phyloP scores from a whole-genome alignment of 2,113 vertebrate species.

The Pomatostomus ruficeps region DNA sequence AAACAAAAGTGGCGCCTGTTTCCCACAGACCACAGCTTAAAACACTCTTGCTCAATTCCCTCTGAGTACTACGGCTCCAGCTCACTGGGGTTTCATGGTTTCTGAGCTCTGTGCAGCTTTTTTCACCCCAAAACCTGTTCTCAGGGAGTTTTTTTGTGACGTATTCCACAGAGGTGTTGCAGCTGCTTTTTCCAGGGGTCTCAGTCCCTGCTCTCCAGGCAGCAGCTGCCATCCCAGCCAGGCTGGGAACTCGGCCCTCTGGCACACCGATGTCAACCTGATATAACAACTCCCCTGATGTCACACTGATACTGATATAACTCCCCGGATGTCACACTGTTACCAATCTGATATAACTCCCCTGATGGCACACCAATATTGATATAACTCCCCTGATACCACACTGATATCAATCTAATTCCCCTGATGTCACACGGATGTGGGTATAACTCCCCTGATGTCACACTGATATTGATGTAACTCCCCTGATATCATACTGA shows the following conservation, averaged over 20 bases:
- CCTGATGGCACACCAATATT: neutral
- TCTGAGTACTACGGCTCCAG: neutral
- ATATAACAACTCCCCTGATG: neutral
- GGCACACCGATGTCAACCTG: neutral
- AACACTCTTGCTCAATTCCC: neutral
- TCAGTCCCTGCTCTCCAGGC: neutral
- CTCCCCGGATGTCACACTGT: neutral
- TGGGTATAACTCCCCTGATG: neutral
- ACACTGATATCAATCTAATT: neutral
- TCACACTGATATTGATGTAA: neutral
- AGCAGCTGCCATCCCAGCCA: neutral
- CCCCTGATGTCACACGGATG: neutral
- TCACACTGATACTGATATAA: neutral
- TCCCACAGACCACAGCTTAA: neutral
- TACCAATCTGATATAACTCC: neutral
- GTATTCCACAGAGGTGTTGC: neutral
- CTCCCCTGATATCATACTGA: neutral
- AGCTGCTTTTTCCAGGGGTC: neutral
- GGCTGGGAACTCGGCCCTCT: neutral
- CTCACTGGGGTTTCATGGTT: neutral
- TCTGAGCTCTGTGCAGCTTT: neutral
- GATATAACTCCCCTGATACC: neutral
- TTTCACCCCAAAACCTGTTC: neutral
- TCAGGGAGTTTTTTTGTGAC: neutral
- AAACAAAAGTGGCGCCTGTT: neutral